phyloP scores from a whole-genome alignment of 2,797 vertebrate genomes.

The Nothura maculosa region DNA sequence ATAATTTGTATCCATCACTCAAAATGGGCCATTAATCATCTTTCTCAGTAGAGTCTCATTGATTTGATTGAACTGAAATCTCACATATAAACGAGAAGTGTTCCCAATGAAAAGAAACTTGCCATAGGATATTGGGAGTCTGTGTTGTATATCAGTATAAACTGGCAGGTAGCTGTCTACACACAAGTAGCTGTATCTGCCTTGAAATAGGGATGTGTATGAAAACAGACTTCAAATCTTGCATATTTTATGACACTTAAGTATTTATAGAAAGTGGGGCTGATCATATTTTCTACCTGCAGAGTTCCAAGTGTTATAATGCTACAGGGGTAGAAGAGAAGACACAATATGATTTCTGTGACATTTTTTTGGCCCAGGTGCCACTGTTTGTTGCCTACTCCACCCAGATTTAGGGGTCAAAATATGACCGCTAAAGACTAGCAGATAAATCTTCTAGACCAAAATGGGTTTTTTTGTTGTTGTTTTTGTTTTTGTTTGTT shows the following conservation, averaged over 20 bases:
- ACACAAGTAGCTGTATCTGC: rapidly evolving
- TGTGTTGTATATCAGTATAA: not conserved
- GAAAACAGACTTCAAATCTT: not conserved
- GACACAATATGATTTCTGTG: rapidly evolving
- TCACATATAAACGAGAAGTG: not conserved
- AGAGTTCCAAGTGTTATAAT: not conserved
- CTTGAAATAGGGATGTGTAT: not conserved
- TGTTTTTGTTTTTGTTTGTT: not conserved
- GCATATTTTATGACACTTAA: not conserved
- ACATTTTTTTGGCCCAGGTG: not conserved
- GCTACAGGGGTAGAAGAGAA: not conserved
- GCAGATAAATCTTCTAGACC: not conserved
- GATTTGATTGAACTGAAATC: not conserved
- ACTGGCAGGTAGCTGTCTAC: rapidly evolving
- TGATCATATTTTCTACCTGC: not conserved
- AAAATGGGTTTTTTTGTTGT: not conserved
- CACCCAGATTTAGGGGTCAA: not conserved
- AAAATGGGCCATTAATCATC: not conserved
- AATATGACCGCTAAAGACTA: not conserved
- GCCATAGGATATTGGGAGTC: not conserved
- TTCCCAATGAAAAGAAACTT: not conserved
- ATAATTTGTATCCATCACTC: not conserved
- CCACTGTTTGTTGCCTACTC: not conserved
- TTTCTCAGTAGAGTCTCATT: not conserved
- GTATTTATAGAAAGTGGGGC: not conserved